Conservation (phyloP, 2,797 vertebrate species). For the Gallinago nigripennis region DNA sequence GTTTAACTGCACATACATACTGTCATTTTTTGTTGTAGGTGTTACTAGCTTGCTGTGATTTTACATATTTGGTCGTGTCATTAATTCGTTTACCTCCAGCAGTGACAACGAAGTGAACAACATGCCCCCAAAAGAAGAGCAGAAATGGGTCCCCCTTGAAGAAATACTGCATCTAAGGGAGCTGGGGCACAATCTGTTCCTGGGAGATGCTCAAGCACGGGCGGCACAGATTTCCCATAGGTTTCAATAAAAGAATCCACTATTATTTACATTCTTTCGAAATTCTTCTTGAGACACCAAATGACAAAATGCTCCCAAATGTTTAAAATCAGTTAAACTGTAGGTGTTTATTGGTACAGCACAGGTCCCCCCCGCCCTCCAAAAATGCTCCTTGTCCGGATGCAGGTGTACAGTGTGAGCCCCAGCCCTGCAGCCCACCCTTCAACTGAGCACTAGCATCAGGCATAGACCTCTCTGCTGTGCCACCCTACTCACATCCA, state of each 20-base stretch:
- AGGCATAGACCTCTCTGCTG: not conserved
- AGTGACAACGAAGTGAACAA: not conserved
- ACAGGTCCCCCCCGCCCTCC: not conserved
- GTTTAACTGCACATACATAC: not conserved
- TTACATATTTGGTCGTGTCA: not conserved
- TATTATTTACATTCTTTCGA: not conserved
- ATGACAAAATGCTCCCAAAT: not conserved
- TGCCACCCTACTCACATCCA: not conserved
- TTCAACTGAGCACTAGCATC: not conserved
- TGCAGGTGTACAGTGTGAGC: not conserved
- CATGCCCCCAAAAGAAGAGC: not conserved
- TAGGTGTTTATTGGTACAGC: not conserved
- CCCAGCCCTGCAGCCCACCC: not conserved
- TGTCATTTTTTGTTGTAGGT: not conserved
- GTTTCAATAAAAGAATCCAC: not conserved
- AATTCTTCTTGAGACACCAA: not conserved
- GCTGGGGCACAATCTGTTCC: not conserved
- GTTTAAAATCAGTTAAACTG: not conserved
- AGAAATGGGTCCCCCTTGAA: not conserved
- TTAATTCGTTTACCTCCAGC: not conserved
- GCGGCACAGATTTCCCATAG: not conserved
- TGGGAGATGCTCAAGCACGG: not conserved
- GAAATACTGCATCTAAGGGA: not conserved
- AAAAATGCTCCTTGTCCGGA: not conserved
- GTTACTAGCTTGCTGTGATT: not conserved